These are phyloP conservation scores for Emydocephalus ijimae DNA, from an alignment of 2,113 vertebrate species.

Conservation along the genomic window DNA sequence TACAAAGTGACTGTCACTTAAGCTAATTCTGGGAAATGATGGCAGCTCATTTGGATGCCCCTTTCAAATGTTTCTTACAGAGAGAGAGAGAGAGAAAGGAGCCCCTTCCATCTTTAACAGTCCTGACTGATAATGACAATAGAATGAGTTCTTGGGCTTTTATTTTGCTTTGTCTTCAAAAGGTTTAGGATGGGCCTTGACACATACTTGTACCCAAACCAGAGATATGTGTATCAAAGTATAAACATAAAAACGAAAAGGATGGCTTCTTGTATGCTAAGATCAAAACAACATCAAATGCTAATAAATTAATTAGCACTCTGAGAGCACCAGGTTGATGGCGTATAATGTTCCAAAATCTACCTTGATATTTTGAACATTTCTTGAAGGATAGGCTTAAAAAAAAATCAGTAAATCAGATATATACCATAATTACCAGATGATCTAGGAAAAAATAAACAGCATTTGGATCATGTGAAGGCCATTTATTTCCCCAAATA, in stretches of 20 bases:
- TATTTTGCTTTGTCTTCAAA: not conserved
- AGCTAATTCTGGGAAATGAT: constrained; percentile 20
- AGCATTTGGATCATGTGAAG: not conserved
- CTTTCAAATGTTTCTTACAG: not conserved
- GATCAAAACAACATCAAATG: not conserved
- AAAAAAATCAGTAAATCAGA: not conserved
- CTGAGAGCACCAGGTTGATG: not conserved
- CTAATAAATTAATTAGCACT: not conserved
- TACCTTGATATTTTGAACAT: not conserved
- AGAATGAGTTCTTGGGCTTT: not conserved
- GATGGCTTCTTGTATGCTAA: not conserved
- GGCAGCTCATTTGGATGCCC: not conserved
- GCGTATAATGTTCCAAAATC: not conserved
- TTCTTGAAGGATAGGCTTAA: not conserved
- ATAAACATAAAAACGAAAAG: not conserved
- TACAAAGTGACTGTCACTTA: constrained; percentile 65
- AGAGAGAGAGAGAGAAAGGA: not conserved
- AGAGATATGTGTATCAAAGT: not conserved
- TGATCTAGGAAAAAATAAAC: not conserved
- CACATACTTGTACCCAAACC: not conserved
- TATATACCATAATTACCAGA: not conserved
- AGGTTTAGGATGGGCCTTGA: not conserved
- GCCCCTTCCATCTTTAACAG: not conserved
- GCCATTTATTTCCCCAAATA: not conserved
- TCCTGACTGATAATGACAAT: not conserved